Conservation (phyloP, 2,113 vertebrate species). For the Phoxinus phoxinus region DNA sequence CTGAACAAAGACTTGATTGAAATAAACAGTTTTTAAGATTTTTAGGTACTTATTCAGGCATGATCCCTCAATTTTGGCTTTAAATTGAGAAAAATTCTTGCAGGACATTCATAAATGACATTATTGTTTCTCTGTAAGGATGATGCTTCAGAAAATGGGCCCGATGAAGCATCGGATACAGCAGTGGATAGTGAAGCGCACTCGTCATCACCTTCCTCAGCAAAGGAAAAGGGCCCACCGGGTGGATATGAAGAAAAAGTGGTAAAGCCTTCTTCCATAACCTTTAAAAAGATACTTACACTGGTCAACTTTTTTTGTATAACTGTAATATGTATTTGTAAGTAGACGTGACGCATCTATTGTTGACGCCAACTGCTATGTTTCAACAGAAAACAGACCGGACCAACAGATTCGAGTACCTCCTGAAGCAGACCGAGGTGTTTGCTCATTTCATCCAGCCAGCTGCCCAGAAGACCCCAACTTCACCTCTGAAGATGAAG, state of each 20-base stretch:
- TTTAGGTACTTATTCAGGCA: too few species aligned
- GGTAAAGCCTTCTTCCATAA: conserved; percentile 75
- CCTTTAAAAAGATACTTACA: not conserved
- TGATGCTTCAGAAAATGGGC: conserved; percentile 76
- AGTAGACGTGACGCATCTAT: not conserved
- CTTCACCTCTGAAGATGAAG: conserved; percentile 98
- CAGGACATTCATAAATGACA: not conserved
- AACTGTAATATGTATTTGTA: too few species aligned
- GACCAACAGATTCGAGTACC: conserved; percentile 98
- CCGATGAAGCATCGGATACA: conserved; percentile 75
- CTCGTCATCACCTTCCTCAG: conserved; percentile 79
- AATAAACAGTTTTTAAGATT: too few species aligned
- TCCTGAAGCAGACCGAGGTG: conserved; percentile 96
- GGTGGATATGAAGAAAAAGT: conserved; percentile 97
- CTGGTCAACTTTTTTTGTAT: too few species aligned
- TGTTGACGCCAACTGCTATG: conserved; percentile 36
- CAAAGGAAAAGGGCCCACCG: conserved; percentile 75
- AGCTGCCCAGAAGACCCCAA: conserved; percentile 97
- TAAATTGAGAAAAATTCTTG: too few species aligned
- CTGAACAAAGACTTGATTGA: too few species aligned
- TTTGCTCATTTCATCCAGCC: conserved; percentile 99
- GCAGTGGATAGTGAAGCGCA: conserved; percentile 76
- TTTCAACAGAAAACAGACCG: conserved; percentile 90
- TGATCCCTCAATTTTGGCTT: too few species aligned
- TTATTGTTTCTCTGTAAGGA: conserved; percentile 72